Percentiles rank a stretch among this genome's conserved stretches.
Conservation (phyloP, 2,797 vertebrate genomes). For the Sebastiscus albofasciatus region DNA sequence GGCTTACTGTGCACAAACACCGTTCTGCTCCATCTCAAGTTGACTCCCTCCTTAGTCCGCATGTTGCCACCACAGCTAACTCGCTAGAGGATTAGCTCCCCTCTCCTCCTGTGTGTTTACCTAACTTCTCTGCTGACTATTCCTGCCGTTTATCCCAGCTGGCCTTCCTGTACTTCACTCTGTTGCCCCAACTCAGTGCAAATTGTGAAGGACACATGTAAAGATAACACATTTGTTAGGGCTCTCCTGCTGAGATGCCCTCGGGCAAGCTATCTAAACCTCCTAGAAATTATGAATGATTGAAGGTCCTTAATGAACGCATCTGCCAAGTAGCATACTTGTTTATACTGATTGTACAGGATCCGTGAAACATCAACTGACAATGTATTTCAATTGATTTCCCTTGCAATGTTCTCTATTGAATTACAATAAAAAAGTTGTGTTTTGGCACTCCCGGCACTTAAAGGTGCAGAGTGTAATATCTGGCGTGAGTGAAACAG, state of each 20-base stretch:
- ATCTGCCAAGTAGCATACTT: background rate
- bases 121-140: constrained; percentile 32
- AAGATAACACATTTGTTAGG: background rate
- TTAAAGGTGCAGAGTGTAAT: too few species aligned
- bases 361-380: background rate
- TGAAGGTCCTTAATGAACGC: background rate
- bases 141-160: constrained; percentile 5
- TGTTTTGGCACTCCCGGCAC: background rate
- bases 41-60: constrained; percentile 17
- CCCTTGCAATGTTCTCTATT: background rate
- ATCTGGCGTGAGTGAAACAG: too few species aligned
- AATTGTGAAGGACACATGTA: constrained; percentile 15
- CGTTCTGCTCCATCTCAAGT: constrained; percentile 20
- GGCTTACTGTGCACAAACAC: constrained; percentile 24
- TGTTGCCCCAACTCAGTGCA: background rate
- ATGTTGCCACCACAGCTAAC: constrained; percentile 18
- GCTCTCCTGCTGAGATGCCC: background rate
- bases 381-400: background rate
- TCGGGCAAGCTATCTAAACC: background rate
- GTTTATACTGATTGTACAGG: background rate
- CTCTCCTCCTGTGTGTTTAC: constrained; percentile 30
- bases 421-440: background rate
- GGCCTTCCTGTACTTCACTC: background rate
- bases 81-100: constrained; percentile 43
- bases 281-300: background rate